Evolutionary conservation across 2,797 vertebrate species (phyloP).

Genomic region (Sphenopsis melanotis): DNA sequence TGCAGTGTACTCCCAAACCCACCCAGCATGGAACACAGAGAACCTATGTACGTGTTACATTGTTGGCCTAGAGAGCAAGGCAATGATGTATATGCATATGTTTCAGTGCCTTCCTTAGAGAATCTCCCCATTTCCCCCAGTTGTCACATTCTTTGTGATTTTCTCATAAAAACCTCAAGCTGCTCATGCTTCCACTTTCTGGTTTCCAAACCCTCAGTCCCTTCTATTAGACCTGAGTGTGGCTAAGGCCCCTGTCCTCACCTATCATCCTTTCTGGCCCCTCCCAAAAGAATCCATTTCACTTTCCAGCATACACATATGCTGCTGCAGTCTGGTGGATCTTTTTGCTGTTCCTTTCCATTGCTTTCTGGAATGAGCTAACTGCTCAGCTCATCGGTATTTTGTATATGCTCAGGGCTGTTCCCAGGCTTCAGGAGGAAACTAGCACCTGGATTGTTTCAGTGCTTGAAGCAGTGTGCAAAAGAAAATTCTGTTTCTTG

Average conservation of each 20-base stretch:
- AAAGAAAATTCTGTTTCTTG: conserved; percentile 3
- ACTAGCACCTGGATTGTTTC: neutral
- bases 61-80: neutral
- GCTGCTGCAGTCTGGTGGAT: neutral
- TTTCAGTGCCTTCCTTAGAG: neutral
- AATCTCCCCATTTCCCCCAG: neutral
- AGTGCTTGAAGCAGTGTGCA: neutral
- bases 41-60: neutral
- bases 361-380: neutral
- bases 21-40: neutral
- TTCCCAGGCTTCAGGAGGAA: neutral
- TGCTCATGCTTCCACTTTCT: neutral
- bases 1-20: neutral
- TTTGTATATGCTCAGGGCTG: neutral
- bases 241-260: neutral
- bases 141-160: neutral
- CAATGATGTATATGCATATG: neutral
- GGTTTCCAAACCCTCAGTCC: neutral
- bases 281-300: neutral
- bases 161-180: neutral
- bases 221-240: neutral
- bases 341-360: neutral
- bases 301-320: neutral
- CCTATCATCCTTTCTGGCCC: neutral
- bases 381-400: neutral